phyloP scores from a whole-genome alignment of 2,797 vertebrate species.

The Oryzias dopingdopingensis region DNA sequence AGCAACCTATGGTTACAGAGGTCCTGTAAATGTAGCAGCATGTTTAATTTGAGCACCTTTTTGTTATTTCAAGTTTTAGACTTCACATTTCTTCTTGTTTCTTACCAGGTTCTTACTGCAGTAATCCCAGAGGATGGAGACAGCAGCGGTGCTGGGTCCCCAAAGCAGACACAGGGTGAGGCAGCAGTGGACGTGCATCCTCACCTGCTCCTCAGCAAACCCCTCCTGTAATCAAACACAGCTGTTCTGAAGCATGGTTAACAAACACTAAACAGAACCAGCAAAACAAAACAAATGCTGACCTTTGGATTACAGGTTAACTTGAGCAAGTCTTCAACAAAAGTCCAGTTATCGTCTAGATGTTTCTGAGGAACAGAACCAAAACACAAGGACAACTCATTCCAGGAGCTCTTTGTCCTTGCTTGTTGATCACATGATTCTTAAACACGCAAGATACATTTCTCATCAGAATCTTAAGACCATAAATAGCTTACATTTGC shows the following conservation, averaged over 20 bases:
- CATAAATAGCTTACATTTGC: too few relatives aligned
- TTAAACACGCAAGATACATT: background rate
- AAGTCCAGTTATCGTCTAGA: constrained; percentile 87
- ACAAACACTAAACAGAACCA: too few relatives aligned
- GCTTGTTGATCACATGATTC: background rate
- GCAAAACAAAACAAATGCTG: constrained; percentile 16
- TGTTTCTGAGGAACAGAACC: constrained; percentile 74
- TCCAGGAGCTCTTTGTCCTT: constrained; percentile 5
- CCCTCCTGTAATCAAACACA: constrained; percentile 62
- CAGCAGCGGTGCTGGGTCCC: constrained; percentile 81
- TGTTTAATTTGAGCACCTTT: too few relatives aligned
- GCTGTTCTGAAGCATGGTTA: background rate
- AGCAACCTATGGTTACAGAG: too few relatives aligned
- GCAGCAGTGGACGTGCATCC: constrained; percentile 93
- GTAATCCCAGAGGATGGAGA: constrained; percentile 92
- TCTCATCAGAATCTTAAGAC: too few relatives aligned
- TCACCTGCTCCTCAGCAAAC: constrained; percentile 86
- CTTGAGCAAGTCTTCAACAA: constrained; percentile 87
- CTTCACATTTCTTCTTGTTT: background rate
- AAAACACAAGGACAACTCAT: background rate
- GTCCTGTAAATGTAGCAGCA: background rate
- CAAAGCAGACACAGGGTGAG: constrained; percentile 87
- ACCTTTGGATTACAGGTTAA: constrained; percentile 85
- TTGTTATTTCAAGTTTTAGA: too few relatives aligned
- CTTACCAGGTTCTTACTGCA: constrained; percentile 93